Base-by-base conservation (phyloP, 2,797 vertebrate genomes). In the Enteromius paludinosus region DNA sequence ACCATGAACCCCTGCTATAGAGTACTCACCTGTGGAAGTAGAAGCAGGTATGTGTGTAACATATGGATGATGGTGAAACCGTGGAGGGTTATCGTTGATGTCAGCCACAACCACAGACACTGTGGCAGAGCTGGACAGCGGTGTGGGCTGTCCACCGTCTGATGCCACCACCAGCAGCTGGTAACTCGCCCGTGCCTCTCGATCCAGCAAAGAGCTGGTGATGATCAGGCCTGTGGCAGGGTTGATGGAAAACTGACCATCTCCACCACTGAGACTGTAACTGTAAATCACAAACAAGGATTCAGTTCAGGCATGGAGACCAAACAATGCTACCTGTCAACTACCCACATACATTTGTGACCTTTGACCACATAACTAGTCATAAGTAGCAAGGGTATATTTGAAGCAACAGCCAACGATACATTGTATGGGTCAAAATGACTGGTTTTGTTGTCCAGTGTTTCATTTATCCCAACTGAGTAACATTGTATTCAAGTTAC, bases 201-300 rank as follows among this genome's bases (percentile, higher is more conserved):
- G 92, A 89, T 99, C 97, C 0, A 99, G 92, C 84, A 97, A 90
- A 0, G 98, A 96, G 20, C 97, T 99, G 88, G 97, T 99, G 92
- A 99, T 99, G 89, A 99, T 97, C 88, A 98, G 97, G 23, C 98
- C 98, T 0, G 98, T 99, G 1, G 98, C 96, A 0, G 98, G 98
- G 93, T 99, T 99, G 91, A 99, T 97, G 66, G 98, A 98, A 91
- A 99, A 99, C 74, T 97, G 97, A 0, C 96, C 96, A 56, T 97
- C 95, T 65, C 97, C 98, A 15, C 98, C 98, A 0, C 70, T 93
- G 85, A 99, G 92, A 77, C 96, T 97, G 88, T 99, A 99, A 89
- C 98, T 99, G 93, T 79, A 70, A 70, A 83, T 17, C 47, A 82
- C 65, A 82, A 72, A 85, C 9, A 80, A 25, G 25, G 20, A 71